Evolutionary conservation across 2,888 invertebrate species (phyloP).

Genomic region (Eupsilia transversa): DNA sequence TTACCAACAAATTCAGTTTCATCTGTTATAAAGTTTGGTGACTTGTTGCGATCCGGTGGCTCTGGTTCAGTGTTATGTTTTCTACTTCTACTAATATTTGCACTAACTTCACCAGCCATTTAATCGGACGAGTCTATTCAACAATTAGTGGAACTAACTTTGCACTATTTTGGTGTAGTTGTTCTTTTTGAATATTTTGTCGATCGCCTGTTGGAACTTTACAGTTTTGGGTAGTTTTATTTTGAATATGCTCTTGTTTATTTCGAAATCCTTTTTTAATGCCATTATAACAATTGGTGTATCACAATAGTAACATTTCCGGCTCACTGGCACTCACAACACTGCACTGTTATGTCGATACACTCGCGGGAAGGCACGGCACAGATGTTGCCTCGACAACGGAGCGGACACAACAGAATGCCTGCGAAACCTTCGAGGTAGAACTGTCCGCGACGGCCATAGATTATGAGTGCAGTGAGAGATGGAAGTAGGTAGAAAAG

Average conservation of each 20-base stretch:
- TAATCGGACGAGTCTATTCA: slow-evolving; percentile 74
- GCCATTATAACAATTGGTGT: slow-evolving; percentile 81
- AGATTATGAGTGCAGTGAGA: slow-evolving; percentile 74
- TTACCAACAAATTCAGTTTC: slow-evolving; percentile 86
- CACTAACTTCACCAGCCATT: slow-evolving; percentile 88
- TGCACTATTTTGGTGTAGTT: slow-evolving; percentile 89
- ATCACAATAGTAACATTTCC: slow-evolving; percentile 83
- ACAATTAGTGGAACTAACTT: slow-evolving; percentile 76
- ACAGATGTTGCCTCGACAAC: slow-evolving; percentile 85
- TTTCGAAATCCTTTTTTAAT: slow-evolving; percentile 87
- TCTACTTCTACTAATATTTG: slow-evolving; percentile 84
- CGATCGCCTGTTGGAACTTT: slow-evolving; percentile 85
- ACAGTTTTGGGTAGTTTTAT: slow-evolving; percentile 79
- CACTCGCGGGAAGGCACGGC: slow-evolving; percentile 71
- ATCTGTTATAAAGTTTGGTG: slow-evolving; percentile 83
- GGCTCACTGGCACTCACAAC: slow-evolving; percentile 82
- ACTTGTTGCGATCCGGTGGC: slow-evolving; percentile 79
- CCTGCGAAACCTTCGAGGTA: slow-evolving; percentile 77
- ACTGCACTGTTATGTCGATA: slow-evolving; percentile 75
- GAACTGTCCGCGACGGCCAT: slow-evolving; percentile 77
- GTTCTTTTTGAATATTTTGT: slow-evolving; percentile 86
- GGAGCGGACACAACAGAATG: slow-evolving; percentile 85
- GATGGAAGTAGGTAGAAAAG: slow-evolving; percentile 59
- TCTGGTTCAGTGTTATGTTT: slow-evolving; percentile 72
- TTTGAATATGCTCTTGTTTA: slow-evolving; percentile 85